Evolutionary conservation across 2,888 invertebrate genomes (phyloP), one percentile per base, ranked within the genome.

Genomic region (Lordiphosa andalusiaca): DNA sequence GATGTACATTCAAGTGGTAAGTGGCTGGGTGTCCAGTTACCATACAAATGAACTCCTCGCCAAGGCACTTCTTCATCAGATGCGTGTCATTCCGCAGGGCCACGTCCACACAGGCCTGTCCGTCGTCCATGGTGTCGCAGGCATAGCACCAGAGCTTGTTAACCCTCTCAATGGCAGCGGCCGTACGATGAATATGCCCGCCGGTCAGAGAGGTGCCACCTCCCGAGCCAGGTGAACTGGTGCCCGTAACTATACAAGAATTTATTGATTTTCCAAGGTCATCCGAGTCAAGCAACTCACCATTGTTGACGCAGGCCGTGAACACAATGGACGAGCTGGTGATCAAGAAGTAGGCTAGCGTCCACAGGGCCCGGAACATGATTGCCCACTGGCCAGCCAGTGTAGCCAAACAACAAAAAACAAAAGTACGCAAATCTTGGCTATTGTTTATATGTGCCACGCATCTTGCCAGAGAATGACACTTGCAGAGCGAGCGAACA

Each of bases 61-160:
- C 94, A 66, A 92, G 92, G 88, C 96, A 96, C 87, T 95, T 95
- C 76, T 92, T 92, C 69, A 92, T 91, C 39, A 91, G 90, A 0
- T 92, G 92, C 76, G 92, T 91, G 70, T 92, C 92, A 40, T 88
- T 88, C 37, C 72, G 74, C 54, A 92, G 92, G 0, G 91, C 89
- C 10, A 95, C 89, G 82, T 94, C 93, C 4, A 93, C 91, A 76
- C 96, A 96, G 47, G 91, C 91, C 64, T 67, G 69, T 5, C 94
- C 94, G 37, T 94, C 93, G 5, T 92, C 92, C 90, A 95, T 94
- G 0, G 95, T 94, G 74, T 94, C 92, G 88, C 96, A 96, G 71
- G 92, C 92, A 89, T 94, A 95, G 89, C 96, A 96, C 92, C 93
- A 94, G 52, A 96, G 91, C 87, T 95, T 94, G 88, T 95, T 95